A percentile compares a stretch with the other conserved stretches of the same genome.
Conservation (phyloP, 2,888 invertebrate species). For the Monoplex corrugatus region DNA sequence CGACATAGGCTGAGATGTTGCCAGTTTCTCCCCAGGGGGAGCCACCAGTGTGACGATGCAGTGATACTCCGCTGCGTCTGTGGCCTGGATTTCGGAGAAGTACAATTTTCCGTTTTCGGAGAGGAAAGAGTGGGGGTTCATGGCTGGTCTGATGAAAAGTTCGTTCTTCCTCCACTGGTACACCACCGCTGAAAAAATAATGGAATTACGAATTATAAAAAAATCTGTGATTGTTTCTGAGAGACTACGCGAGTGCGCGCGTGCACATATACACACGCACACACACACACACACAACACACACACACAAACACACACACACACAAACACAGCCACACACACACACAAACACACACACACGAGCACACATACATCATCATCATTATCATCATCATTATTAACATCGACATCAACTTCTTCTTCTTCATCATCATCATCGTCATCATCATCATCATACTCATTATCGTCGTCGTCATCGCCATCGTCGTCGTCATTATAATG, state of each 20-base stretch:
- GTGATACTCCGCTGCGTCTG: conserved; percentile 80
- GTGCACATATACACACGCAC: not conserved
- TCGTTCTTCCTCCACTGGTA: conserved; percentile 96
- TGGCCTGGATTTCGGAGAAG: conserved; percentile 94
- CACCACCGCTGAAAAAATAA: not conserved
- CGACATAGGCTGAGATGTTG: conserved; percentile 54
- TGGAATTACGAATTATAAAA: not conserved
- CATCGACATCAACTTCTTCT: too few relatives aligned
- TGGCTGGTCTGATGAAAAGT: conserved; percentile 95
- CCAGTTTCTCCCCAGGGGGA: conserved; percentile 60
- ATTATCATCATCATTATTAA: too few relatives aligned
- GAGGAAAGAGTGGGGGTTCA: conserved; percentile 90
- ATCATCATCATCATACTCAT: too few relatives aligned
- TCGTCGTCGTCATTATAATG: too few relatives aligned
- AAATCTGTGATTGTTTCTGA: too few relatives aligned
- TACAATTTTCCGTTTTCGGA: conserved; percentile 96
- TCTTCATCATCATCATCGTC: too few relatives aligned
- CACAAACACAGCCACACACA: too few relatives aligned
- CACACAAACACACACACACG: too few relatives aligned
- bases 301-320: too few relatives aligned
- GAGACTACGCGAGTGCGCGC: not conserved
- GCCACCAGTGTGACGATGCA: conserved; percentile 59
- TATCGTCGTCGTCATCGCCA: too few relatives aligned
- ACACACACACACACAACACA: not conserved
- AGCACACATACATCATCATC: too few relatives aligned